Percentiles rank a stretch among this genome's conserved stretches.
These are phyloP conservation scores for Anser brachyrhynchus DNA, from an alignment of 2,113 vertebrate species.

Conservation along the genomic window DNA sequence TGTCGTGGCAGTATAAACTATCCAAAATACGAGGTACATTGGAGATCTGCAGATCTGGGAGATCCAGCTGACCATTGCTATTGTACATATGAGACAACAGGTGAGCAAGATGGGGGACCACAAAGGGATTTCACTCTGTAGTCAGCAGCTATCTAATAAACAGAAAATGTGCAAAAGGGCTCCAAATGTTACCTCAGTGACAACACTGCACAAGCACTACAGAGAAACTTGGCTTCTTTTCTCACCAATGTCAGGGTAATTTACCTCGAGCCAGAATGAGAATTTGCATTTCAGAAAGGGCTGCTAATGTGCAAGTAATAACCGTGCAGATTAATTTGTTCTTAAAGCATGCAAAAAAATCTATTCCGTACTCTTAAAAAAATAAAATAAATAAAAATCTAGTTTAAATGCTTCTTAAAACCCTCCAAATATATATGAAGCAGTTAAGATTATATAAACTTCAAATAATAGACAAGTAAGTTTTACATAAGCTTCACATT, in stretches of 20 bases:
- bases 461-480: not conserved
- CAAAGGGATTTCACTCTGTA: not conserved
- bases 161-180: not conserved
- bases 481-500: not conserved
- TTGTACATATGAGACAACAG: not conserved
- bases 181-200: not conserved
- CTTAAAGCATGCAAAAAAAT: not conserved
- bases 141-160: not conserved
- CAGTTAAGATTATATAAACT: not conserved
- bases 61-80: accelerated
- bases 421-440: not conserved
- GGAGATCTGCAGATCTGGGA: not conserved
- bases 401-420: not conserved
- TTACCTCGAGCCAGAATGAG: not conserved
- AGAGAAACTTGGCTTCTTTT: not conserved
- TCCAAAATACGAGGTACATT: not conserved
- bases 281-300: not conserved
- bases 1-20: not conserved
- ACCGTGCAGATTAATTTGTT: not conserved
- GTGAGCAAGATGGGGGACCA: not conserved
- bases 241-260: not conserved
- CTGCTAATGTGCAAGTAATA: not conserved
- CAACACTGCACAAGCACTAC: not conserved
- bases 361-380: not conserved
- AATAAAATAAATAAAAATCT: too few relatives aligned